Conservation (phyloP, 1,140 invertebrate species). For the Bradysia coprophila region DNA sequence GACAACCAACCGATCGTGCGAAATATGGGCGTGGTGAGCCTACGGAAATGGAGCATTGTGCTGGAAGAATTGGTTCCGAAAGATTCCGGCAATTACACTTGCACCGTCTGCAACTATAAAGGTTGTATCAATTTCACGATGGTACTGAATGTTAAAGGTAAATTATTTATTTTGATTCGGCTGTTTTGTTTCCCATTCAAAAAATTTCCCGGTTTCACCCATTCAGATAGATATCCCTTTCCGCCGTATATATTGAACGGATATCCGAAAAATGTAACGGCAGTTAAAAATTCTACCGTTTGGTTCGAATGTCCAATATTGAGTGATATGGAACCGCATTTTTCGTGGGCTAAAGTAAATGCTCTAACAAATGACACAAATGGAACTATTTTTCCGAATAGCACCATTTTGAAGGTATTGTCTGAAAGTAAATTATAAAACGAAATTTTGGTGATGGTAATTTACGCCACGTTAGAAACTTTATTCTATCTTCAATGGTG, state of each 20-base stretch:
- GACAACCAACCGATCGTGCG: constrained; percentile 39
- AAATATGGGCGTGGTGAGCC: constrained; percentile 34
- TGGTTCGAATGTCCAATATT: constrained; percentile 50
- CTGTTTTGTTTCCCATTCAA: too few relatives aligned
- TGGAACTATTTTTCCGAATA: constrained; percentile 29
- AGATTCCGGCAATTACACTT: constrained; percentile 74
- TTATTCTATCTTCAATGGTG: too few relatives aligned
- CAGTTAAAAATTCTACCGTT: constrained; percentile 44
- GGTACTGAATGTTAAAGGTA: constrained; percentile 54
- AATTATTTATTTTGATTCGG: too few relatives aligned
- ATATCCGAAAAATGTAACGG: constrained; percentile 61
- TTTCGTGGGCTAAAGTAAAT: constrained; percentile 44
- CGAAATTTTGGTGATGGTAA: constrained; percentile 3
- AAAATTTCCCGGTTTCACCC: too few relatives aligned
- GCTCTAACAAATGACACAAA: constrained; percentile 29
- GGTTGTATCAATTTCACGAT: constrained; percentile 61
- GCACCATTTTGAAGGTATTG: constrained; percentile 32
- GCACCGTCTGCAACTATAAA: constrained; percentile 56
- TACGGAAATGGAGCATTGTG: constrained; percentile 41
- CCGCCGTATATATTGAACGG: constrained; percentile 60
- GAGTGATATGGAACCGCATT: constrained; percentile 52
- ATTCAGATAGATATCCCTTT: constrained; percentile 49
- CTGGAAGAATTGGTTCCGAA: constrained; percentile 54
- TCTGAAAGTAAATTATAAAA: not conserved
- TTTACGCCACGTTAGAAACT: too few relatives aligned